Conservation (phyloP, 2,113 vertebrate genomes). For the Heterocephalus glaber region DNA sequence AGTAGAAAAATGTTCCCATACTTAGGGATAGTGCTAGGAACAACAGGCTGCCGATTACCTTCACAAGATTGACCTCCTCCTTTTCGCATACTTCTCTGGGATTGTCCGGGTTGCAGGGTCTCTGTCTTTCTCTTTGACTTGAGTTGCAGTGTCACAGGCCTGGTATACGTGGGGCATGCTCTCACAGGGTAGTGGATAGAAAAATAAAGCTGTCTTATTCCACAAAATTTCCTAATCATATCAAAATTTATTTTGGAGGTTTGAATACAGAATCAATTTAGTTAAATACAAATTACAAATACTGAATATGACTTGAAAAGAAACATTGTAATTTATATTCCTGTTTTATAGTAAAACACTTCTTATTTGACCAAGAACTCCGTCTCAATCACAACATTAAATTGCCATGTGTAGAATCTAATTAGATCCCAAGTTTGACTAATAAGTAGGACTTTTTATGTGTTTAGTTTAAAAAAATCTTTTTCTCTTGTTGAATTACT, state of each 20-base stretch:
- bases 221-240: neutral
- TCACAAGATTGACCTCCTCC: neutral
- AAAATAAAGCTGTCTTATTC: neutral
- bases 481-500: constrained; percentile 41
- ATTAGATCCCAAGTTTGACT: constrained; percentile 59
- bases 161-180: neutral
- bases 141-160: neutral
- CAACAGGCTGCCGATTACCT: neutral
- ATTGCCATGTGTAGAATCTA: constrained; percentile 46
- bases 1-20: neutral
- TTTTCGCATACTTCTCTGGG: neutral
- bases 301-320: neutral
- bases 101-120: neutral
- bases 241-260: neutral
- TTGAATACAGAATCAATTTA: constrained; percentile 19
- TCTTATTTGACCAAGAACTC: constrained; percentile 54
- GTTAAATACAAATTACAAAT: neutral
- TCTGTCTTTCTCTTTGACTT: neutral
- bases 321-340: neutral
- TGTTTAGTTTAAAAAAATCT: neutral
- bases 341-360: constrained; percentile 16
- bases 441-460: constrained; percentile 43
- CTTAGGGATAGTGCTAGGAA: neutral
- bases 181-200: neutral
- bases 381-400: constrained; percentile 38